A percentile compares a stretch with the other conserved stretches of the same genome.
Conservation (phyloP, 2,113 vertebrate genomes). For the Urocitellus parryii region DNA sequence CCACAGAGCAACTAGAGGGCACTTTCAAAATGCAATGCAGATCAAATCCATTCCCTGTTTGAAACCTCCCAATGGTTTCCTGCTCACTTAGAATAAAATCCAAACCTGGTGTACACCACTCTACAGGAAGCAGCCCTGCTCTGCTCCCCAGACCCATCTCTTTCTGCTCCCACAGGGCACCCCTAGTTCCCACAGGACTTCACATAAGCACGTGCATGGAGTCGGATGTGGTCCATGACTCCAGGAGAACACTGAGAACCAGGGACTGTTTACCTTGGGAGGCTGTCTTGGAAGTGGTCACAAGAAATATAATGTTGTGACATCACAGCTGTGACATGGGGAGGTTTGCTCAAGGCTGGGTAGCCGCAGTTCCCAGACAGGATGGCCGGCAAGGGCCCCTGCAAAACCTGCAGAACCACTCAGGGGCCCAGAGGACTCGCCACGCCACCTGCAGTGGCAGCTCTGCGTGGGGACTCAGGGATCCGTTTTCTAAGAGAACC, state of each 20-base stretch:
- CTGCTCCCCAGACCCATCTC: not conserved
- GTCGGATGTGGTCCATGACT: not conserved
- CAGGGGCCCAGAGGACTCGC: too few relatives aligned
- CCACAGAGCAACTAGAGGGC: too few relatives aligned
- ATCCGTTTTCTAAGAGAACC: not conserved
- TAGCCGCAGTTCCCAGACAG: not conserved
- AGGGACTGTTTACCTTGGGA: not conserved
- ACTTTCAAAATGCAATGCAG: not conserved
- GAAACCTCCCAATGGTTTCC: not conserved
- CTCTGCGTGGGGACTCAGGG: too few relatives aligned
- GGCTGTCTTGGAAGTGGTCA: not conserved
- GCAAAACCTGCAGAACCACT: not conserved
- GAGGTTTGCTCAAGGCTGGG: not conserved
- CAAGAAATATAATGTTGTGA: accelerated
- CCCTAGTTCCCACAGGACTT: not conserved
- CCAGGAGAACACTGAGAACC: not conserved
- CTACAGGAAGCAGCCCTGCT: not conserved
- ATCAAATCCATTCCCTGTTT: not conserved
- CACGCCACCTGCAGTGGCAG: too few relatives aligned
- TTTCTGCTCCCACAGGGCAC: not conserved
- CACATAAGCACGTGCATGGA: not conserved
- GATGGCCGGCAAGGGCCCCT: too few relatives aligned
- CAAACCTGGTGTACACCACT: not conserved
- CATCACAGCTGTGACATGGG: not conserved
- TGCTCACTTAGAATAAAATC: not conserved